Base-by-base conservation (phyloP, 30 jellyfish, hydroid and myxozoan genomes). In the Catostylus mosaicus region DNA sequence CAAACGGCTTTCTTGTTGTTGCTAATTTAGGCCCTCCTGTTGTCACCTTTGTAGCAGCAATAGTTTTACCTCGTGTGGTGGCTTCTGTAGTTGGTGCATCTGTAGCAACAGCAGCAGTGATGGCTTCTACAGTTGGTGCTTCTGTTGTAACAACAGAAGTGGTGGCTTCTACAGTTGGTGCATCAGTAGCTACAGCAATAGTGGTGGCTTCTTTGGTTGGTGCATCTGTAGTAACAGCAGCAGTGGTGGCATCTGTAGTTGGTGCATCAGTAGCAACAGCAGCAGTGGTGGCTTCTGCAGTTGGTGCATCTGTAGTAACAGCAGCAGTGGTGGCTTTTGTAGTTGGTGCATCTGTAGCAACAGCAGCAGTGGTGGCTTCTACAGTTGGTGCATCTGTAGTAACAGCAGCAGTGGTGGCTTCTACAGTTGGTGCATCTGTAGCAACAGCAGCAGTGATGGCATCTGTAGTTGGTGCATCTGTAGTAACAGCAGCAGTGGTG, bases 91-190 rank as follows among this genome's bases (percentile, higher is more conserved):
- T 38, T 4, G 80, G 80, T 27, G 60, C 38, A 8, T 71, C 9
- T 10, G 84, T 73, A 26, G 84, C 23, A 4, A 1, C 1, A 18
- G 38, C 73, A 5, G 45, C 27, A 8, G 71, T 46, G 0, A 51
- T 31, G 14, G 80, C 19, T 33, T 45, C 63, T 11, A 24, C 56
- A 14, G 57, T 38, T 43, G 86, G 65, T 20, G 45, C 32, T 1
- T 27, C 60, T 1, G 79, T 40, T 26, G 69, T 52, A 23, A 2
- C 67, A 19, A n/a, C 48, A 16, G 36, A 20, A n/a, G 40, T 50
- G 30, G 93, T 50, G 30, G 80, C 43, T 50, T 45, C 89, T 1
- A 74, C 40, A n/a, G 78, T 46, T 5, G 88, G 92, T 6, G 74
- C 81, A 52, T 63, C 79, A 3, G 89, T 31, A 30, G 78, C 35